Conservation (phyloP, 2,888 invertebrate genomes). For the Vandiemenella viatica region DNA sequence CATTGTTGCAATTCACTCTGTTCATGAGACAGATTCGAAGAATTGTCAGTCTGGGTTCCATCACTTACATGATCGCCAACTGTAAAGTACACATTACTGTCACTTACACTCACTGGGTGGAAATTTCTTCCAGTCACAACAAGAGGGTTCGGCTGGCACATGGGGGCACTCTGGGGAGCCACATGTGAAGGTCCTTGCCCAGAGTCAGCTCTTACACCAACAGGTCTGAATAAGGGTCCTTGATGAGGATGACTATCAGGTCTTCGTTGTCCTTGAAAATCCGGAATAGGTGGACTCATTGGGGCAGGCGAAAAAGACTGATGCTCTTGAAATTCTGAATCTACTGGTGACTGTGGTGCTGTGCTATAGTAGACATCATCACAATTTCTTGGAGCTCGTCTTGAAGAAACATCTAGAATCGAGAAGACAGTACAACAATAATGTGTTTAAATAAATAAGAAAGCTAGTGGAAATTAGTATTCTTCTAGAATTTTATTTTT, state of each 20-base stretch:
- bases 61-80: too few species aligned
- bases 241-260: neutral
- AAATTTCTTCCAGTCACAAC: neutral
- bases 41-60: too few species aligned
- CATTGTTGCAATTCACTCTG: too few species aligned
- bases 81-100: too few species aligned
- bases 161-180: neutral
- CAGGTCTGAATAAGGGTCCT: neutral
- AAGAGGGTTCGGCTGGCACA: neutral
- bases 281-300: neutral
- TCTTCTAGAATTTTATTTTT: too few species aligned
- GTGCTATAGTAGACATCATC: conserved; percentile 10
- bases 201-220: neutral
- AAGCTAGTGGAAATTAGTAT: too few species aligned
- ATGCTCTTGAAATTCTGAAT: neutral
- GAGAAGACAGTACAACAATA: too few species aligned
- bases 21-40: too few species aligned
- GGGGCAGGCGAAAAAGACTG: neutral
- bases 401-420: neutral
- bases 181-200: neutral
- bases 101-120: too few species aligned
- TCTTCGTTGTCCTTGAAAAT: neutral
- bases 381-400: neutral
- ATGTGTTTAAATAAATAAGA: too few species aligned
- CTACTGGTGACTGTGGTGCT: conserved; percentile 14